Evolutionary conservation across 2,888 invertebrate species (phyloP), one percentile per base, ranked within the genome.

Genomic region (Lymantria dispar): DNA sequence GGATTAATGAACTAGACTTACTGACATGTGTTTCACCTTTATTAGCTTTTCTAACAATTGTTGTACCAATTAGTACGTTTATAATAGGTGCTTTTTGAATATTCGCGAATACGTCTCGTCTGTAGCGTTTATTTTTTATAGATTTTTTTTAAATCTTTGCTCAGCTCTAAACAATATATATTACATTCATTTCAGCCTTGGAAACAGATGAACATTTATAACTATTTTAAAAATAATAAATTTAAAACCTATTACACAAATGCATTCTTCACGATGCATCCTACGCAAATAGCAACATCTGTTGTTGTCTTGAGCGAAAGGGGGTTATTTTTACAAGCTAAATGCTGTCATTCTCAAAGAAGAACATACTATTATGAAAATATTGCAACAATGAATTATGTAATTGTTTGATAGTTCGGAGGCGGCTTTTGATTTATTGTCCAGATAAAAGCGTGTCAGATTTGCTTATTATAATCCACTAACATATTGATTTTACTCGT

Each of bases 311-410:
- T 40, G 9, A 40, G 12, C 22, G 12, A 38, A 12, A 38, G 12
- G 10, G 7, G 12, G 7, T 3, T 38, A 8, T 38, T 36, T 36
- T 36, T 36, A 36, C 10, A 36, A 9, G 11, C 12, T 9, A 54
- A 57, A 54, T 52, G 58, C 48, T 54, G 33, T 53, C 43, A 48
- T 46, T 46, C 38, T 38, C 49, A 52, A 45, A 22, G 12, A 51
- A n/a, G 50, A 64, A 54, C 42, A 60, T 48, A 41, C 12, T 38
- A 12, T 39, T 43, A 43, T 37, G 38, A 22, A 54, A 38, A 53
- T 52, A 56, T 50, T 62, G 54, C 59, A 56, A 52, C 46, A 57
- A 62, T 56, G 54, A 60, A 66, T 22, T 58, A 52, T 62, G 42
- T 50, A 60, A 54, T 14, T 52, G 45, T 44, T 44, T 11, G 36